These are phyloP conservation scores for Echinometra lucunter DNA, from an alignment of 53 echinoderm and acorn worm genomes.

Conservation along the genomic window DNA sequence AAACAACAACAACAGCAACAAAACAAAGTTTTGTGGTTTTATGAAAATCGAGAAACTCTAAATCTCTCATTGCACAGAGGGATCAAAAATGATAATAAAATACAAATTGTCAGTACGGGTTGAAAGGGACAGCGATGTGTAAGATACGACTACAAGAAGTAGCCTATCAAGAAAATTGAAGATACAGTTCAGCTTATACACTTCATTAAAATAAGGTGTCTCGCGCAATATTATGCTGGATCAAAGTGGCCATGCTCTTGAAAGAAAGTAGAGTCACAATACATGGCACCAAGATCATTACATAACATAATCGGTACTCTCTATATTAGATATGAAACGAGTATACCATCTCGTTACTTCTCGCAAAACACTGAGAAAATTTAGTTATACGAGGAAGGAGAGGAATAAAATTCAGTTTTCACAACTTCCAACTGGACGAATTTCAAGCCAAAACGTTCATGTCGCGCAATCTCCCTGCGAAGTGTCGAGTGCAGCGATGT, in stretches of 20 bases:
- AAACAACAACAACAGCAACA: too few relatives aligned
- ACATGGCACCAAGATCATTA: background rate
- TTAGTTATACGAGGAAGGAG: background rate
- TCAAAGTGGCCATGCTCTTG: background rate
- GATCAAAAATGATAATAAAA: too few relatives aligned
- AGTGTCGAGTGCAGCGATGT: background rate
- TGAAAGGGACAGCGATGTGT: too few relatives aligned
- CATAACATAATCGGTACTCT: background rate
- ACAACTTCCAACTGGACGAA: background rate
- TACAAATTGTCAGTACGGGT: too few relatives aligned
- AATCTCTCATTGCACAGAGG: too few relatives aligned
- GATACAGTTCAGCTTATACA: too few relatives aligned
- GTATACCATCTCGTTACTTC: background rate
- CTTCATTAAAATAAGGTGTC: too few relatives aligned
- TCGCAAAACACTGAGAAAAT: background rate
- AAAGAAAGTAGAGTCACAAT: background rate
- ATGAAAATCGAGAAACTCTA: too few relatives aligned
- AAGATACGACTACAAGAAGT: too few relatives aligned
- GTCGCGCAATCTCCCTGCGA: background rate
- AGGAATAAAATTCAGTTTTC: background rate
- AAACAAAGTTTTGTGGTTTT: too few relatives aligned
- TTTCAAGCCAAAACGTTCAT: conserved; percentile 7
- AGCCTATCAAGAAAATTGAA: too few relatives aligned
- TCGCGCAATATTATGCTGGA: too few relatives aligned
- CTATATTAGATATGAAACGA: background rate